Percentiles rank a stretch among this genome's conserved stretches.
phyloP scores from a whole-genome alignment of 2,113 vertebrate species.

The Pitta sordida region DNA sequence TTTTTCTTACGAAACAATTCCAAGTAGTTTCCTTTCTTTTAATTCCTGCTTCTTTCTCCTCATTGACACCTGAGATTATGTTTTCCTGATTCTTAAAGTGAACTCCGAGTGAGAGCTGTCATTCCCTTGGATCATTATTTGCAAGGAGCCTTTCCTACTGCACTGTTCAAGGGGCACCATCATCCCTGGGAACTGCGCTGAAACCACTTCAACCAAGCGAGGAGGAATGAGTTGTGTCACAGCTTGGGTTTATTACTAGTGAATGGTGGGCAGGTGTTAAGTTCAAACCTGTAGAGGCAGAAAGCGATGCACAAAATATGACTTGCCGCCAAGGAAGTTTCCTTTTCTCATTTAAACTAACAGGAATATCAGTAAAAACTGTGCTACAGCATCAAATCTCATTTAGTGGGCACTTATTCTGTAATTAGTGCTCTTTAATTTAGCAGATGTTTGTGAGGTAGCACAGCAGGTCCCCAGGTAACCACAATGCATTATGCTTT shows the following conservation, averaged over 20 bases:
- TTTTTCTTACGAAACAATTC: neutral
- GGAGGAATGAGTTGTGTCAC: neutral
- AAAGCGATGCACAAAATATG: neutral
- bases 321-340: neutral
- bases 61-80: neutral
- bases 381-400: neutral
- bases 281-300: neutral
- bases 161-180: too few species aligned
- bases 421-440: neutral
- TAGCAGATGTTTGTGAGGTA: neutral
- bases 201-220: neutral
- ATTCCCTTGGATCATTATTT: neutral
- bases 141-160: neutral
- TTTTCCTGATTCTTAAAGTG: neutral
- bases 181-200: neutral
- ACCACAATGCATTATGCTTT: neutral
- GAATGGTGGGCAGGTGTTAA: neutral
- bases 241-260: neutral
- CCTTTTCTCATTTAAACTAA: neutral
- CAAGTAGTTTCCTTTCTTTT: neutral
- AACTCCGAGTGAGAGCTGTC: neutral
- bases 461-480: neutral
- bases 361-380: neutral
- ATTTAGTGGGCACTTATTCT: neutral
- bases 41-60: neutral